Evolutionary conservation across 2,888 invertebrate species (phyloP).

Genomic region (Meiosimyza platycephala): DNA sequence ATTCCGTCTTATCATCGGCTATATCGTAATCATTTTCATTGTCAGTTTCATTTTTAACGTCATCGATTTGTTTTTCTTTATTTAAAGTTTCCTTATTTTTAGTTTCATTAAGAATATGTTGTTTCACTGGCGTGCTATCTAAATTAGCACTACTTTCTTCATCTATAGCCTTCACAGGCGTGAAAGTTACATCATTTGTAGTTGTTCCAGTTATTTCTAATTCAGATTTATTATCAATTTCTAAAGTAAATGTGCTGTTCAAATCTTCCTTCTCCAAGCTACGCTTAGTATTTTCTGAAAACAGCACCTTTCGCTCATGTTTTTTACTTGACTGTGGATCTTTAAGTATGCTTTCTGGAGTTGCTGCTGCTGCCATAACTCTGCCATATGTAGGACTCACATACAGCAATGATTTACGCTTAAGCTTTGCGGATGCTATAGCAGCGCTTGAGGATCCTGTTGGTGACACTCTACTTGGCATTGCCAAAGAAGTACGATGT

Average conservation of each 20-base stretch:
- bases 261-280: constrained; percentile 40
- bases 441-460: neutral
- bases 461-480: constrained; percentile 4
- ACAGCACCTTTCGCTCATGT: constrained; percentile 23
- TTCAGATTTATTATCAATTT: constrained; percentile 38
- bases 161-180: neutral
- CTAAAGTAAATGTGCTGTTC: constrained; percentile 54
- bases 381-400: constrained; percentile 30
- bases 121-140: too few species aligned
- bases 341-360: constrained; percentile 34
- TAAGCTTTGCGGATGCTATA: neutral
- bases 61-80: neutral
- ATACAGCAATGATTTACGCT: constrained; percentile 37
- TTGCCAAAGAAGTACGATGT: constrained; percentile 48
- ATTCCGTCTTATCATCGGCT: too few species aligned
- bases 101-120: too few species aligned
- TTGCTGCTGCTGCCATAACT: constrained; percentile 22
- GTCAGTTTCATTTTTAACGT: too few species aligned
- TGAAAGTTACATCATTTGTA: neutral
- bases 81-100: too few species aligned
- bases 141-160: neutral
- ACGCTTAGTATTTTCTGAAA: constrained; percentile 30
- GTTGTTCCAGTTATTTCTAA: neutral
- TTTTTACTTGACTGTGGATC: constrained; percentile 14
- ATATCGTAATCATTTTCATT: too few species aligned